Evolutionary conservation across 1,140 invertebrate species (phyloP), one percentile per base, ranked within the genome.

Genomic region (Anthonomus grandis): DNA sequence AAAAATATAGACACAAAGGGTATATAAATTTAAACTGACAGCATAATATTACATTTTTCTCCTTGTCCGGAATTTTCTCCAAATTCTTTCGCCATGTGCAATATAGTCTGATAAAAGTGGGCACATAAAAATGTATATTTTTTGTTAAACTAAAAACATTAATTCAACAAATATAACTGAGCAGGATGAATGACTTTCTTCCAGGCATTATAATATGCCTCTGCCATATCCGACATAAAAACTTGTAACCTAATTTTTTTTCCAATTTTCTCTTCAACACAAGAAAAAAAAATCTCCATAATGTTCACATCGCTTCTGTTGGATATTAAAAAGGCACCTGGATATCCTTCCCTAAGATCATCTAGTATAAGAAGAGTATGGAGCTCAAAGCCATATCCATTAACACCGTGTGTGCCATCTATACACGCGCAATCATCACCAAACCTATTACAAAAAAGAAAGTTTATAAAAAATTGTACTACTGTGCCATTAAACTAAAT

Each of bases 181-280:
- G 56, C 49, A n/a, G 37, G 44, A 22, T 23, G 2, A 51, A 63
- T 63, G 15, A 63, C 41, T 39, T 39, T 19, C 22, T 2, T 18
- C 60, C 60, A 63, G 4, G 57, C 45, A 55, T 63, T 56, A 46
- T 41, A 63, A 44, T 25, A 55, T 0, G 24, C n/a, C 3, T 63
- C 48, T 3, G 34, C 50, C 57, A 63, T 59, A 19, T 59, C 60
- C 12, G 61, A 60, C 57, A 63, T 63, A 44, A 63, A 60, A 6
- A 55, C 44, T 31, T 38, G 47, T n/a, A n/a, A 13, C 49, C 17
- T 41, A 36, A 6, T 10, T 10, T 18, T 48, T 4, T 37, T 12
- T 4, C 39, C 60, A 23, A 47, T 12, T 8, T 46, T 31, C 8
- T 12, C 22, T 49, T 39, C 22, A 13, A 62, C 50, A 23, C 21